Evolutionary conservation across 2,888 invertebrate genomes (phyloP).

Genomic region (Stenoptilia bipunctidactyla): DNA sequence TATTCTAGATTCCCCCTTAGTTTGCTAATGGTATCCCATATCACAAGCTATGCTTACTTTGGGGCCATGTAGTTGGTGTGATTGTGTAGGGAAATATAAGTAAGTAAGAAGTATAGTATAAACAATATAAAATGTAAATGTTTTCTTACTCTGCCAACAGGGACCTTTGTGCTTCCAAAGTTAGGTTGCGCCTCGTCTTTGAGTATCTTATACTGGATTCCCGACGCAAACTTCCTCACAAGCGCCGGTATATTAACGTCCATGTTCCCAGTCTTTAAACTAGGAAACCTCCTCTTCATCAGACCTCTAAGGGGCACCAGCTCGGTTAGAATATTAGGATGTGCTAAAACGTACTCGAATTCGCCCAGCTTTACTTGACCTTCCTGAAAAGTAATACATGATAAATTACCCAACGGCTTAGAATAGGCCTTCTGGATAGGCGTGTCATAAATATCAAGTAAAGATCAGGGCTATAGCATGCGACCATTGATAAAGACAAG

Average conservation of each 20-base stretch:
- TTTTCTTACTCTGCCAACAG: constrained; percentile 80
- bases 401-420: not conserved
- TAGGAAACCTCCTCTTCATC: constrained; percentile 84
- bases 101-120: no score
- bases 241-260: constrained; percentile 73
- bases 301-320: constrained; percentile 81
- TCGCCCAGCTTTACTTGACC: constrained; percentile 77
- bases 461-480: no score
- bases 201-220: constrained; percentile 76
- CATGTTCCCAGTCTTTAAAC: constrained; percentile 74
- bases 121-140: no score
- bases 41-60: no score
- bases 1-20: no score
- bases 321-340: constrained; percentile 84
- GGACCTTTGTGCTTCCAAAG: constrained; percentile 76
- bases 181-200: constrained; percentile 79
- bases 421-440: no score
- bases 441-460: no score
- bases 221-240: constrained; percentile 76
- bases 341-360: constrained; percentile 81
- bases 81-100: no score
- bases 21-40: no score
- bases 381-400: constrained; percentile 58
- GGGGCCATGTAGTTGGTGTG: no score
- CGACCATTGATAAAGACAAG: no score